Evolutionary conservation across 1,140 invertebrate genomes (phyloP), one percentile per base, ranked within the genome.

Genomic region (Drosophila miranda): DNA sequence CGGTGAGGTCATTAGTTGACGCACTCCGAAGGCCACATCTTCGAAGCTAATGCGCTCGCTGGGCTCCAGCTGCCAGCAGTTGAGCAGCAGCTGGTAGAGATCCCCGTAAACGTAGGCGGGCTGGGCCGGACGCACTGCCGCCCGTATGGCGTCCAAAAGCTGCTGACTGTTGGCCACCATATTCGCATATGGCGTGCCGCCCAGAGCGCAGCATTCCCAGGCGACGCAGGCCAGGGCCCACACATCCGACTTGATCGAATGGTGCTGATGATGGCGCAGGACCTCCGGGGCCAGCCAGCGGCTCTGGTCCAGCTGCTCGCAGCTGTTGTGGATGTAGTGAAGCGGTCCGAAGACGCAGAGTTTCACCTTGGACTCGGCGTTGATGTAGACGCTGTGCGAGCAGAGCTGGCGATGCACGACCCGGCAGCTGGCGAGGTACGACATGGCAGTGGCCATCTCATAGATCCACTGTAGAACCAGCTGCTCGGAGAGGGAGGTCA

Each of bases 201-300:
- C 96, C 80, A 97, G 92, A n/a, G 95, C 94, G 53, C 95, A 93
- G 68, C 95, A 94, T 90, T 98, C 96, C 96, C 96, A 97, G 38
- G 97, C 90, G 7, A 97, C 84, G 57, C 95, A 93, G 3, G 94
- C 96, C 91, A 95, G 97, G 0, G 96, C 95, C 96, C 96, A 98
- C 3, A 96, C 93, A 83, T 97, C 95, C 61, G 95, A 95, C 76
- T 95, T 94, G 2, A 92, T 93, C 56, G 93, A 94, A 41, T 93
- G 93, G 26, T 93, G 93, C 73, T 93, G 93, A 68, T 93, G 93
- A 64, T 93, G 94, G 57, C 93, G 93, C 62, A 97, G 92, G 66
- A 95, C 94, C 84, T 97, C 96, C 21, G 94, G 93, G 1, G 96
- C 94, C 3, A 94, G 95, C 96, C 96, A 97, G 19, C 96, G 90